Evolutionary conservation across 2,888 invertebrate genomes (phyloP).

Genomic region (Chouioia cunea): DNA sequence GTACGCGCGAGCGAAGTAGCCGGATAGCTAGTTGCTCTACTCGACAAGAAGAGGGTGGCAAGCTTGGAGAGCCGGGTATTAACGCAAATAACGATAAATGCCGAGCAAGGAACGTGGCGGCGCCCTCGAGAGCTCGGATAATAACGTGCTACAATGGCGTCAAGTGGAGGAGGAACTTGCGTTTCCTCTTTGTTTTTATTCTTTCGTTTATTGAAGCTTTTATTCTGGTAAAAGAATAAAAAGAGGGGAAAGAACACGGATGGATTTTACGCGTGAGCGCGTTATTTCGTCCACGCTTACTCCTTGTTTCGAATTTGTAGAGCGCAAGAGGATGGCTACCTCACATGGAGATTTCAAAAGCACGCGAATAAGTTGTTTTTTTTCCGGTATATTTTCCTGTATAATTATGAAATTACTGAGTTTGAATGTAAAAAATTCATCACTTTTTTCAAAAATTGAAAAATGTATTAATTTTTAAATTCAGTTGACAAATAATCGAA

Average conservation of each 20-base stretch:
- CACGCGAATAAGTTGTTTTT: no score
- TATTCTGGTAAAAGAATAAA: not conserved
- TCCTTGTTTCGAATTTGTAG: conserved; percentile 5
- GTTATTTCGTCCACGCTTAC: conserved; percentile 19
- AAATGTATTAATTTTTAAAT: no score
- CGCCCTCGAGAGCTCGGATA: conserved; percentile 32
- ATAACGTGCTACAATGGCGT: conserved; percentile 39
- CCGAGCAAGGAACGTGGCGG: conserved; percentile 11
- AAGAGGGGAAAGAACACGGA: not conserved
- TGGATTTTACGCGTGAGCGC: conserved; percentile 1
- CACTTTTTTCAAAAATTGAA: no score
- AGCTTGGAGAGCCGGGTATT: conserved; percentile 13
- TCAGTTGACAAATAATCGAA: conserved; percentile 4
- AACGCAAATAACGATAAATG: conserved; percentile 41
- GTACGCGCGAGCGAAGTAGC: no score
- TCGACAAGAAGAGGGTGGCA: not conserved
- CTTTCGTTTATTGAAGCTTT: not conserved
- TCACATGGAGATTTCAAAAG: no score
- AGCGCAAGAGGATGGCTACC: not conserved
- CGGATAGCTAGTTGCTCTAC: not conserved
- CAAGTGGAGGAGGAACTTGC: conserved; percentile 34
- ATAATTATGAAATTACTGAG: no score
- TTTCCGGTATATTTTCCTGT: no score
- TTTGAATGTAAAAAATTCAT: no score
- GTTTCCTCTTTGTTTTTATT: not conserved